Evolutionary conservation across 2,888 invertebrate species (phyloP).

Genomic region (Thysanoteuthis rhombus): DNA sequence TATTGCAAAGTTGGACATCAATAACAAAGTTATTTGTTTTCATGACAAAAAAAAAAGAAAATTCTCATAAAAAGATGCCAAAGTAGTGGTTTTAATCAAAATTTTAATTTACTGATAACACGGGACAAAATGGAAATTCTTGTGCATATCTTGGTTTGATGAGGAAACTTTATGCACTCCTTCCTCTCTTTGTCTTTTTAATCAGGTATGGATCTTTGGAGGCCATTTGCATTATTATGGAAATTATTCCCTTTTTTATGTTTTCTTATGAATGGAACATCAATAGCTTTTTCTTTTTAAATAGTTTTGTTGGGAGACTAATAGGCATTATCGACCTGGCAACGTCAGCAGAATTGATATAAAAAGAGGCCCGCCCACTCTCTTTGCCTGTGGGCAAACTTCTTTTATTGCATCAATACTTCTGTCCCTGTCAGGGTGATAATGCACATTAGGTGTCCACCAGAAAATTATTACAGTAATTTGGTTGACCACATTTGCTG

Average conservation of each 20-base stretch:
- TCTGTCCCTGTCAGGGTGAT: not conserved
- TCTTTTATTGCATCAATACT: not conserved
- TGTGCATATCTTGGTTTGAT: not conserved
- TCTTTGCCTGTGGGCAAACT: not conserved
- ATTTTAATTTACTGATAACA: constrained; percentile 12
- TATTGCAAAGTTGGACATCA: not conserved
- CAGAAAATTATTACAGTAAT: not conserved
- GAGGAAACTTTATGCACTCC: not conserved
- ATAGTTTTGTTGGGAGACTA: not conserved
- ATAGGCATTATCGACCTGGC: not conserved
- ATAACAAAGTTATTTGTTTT: constrained; percentile 12
- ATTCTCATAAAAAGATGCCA: not conserved
- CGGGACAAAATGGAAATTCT: not conserved
- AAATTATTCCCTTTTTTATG: not conserved
- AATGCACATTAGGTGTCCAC: not conserved
- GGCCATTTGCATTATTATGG: not conserved
- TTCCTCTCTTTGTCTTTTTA: not conserved
- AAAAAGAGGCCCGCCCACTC: not conserved
- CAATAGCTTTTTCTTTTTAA: not conserved
- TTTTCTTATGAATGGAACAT: not conserved
- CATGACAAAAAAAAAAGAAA: not conserved
- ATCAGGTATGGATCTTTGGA: not conserved
- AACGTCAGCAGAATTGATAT: not conserved
- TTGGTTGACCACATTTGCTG: not conserved
- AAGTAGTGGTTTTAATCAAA: not conserved